Conservation (phyloP, 64 coral and sea anemone genomes). For the Anthopleura sola region DNA sequence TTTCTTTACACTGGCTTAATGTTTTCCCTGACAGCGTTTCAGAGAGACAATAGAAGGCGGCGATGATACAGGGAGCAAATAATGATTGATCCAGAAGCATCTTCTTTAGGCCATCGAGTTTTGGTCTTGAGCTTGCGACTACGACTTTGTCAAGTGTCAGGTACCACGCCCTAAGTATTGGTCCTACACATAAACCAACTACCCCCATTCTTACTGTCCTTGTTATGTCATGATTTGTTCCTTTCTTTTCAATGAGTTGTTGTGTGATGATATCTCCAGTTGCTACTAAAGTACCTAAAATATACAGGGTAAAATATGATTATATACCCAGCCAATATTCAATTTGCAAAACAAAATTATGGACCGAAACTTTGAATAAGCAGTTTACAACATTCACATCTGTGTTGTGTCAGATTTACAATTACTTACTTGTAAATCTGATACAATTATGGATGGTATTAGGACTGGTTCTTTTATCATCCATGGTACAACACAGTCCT, state of each 20-base stretch:
- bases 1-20: slow-evolving; percentile 55
- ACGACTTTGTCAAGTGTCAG: slow-evolving; percentile 69
- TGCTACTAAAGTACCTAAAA: slow-evolving; percentile 57
- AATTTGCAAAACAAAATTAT: too few relatives aligned
- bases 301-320: neutral
- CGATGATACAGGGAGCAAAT: slow-evolving; percentile 67
- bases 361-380: too few relatives aligned
- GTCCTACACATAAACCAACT: slow-evolving; percentile 54
- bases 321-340: too few relatives aligned
- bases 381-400: too few relatives aligned
- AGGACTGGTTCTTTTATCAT: too few relatives aligned
- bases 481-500: too few relatives aligned
- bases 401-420: too few relatives aligned
- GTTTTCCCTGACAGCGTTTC: slow-evolving; percentile 62
- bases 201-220: slow-evolving; percentile 69
- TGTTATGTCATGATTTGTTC: slow-evolving; percentile 43
- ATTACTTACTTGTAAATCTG: too few relatives aligned
- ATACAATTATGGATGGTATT: too few relatives aligned
- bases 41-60: slow-evolving; percentile 57
- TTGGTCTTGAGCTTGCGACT: slow-evolving; percentile 27
- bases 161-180: slow-evolving; percentile 78
- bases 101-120: slow-evolving; percentile 80
- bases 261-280: slow-evolving; percentile 71
- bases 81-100: slow-evolving; percentile 76
- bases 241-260: slow-evolving; percentile 57